Conservation (phyloP, 2,888 invertebrate species). For the Pammene fasciana region DNA sequence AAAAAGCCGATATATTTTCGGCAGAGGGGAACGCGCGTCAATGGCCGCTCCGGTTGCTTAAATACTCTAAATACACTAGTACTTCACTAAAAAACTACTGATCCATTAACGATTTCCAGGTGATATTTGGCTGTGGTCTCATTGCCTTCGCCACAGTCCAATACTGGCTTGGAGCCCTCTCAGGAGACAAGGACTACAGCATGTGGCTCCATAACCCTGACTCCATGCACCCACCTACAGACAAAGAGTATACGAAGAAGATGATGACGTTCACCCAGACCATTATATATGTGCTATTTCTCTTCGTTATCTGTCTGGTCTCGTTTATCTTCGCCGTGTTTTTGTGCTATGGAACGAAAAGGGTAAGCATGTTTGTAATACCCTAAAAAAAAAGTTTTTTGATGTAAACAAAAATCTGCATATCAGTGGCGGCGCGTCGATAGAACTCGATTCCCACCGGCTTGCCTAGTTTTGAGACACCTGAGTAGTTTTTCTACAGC, state of each 20-base stretch:
- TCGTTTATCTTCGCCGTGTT: constrained; percentile 42
- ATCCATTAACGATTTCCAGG: neutral
- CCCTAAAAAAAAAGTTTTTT: neutral
- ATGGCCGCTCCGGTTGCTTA: too few species aligned
- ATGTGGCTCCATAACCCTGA: neutral
- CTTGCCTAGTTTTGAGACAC: too few species aligned
- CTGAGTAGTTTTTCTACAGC: too few species aligned
- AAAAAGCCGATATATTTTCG: too few species aligned
- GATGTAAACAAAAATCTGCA: too few species aligned
- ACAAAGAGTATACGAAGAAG: neutral
- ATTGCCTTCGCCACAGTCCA: neutral
- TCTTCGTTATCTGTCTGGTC: constrained; percentile 24
- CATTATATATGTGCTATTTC: neutral
- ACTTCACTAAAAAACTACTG: too few species aligned
- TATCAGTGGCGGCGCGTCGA: too few species aligned
- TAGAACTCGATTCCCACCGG: too few species aligned
- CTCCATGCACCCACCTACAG: neutral
- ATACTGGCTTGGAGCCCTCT: neutral
- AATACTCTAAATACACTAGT: too few species aligned
- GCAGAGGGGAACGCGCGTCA: too few species aligned
- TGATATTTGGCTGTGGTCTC: neutral
- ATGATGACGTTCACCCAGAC: neutral
- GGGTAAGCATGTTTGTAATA: constrained; percentile 20
- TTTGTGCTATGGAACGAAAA: constrained; percentile 42
- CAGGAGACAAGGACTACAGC: neutral